A percentile compares a stretch with the other conserved stretches of the same genome.
These are phyloP conservation scores for Hybognathus amarus DNA, from an alignment of 2,797 vertebrate genomes.

Conservation along the genomic window DNA sequence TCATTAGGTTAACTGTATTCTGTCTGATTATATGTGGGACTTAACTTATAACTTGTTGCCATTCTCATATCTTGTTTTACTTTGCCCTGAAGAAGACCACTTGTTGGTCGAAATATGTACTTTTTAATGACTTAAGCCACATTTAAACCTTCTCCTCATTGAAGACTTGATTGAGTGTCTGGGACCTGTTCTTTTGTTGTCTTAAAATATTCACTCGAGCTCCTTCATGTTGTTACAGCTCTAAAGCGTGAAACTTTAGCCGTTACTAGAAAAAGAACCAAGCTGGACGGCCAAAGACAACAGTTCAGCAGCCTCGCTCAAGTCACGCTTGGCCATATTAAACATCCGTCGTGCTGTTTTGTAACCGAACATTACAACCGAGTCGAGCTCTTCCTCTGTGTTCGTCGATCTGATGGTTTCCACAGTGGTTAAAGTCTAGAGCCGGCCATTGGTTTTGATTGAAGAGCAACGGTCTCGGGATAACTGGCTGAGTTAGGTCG, in stretches of 20 bases:
- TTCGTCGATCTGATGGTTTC: neutral
- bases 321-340: neutral
- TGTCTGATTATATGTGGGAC: no score
- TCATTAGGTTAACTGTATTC: no score
- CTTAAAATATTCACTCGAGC: neutral
- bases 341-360: conserved; percentile 5
- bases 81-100: no score
- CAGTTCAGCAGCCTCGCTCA: neutral
- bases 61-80: no score
- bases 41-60: no score
- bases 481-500: conserved; percentile 72
- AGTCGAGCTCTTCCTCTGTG: conserved; percentile 1
- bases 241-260: conserved; percentile 5
- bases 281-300: conserved; percentile 5
- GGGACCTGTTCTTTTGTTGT: no score
- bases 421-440: neutral
- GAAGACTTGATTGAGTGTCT: no score
- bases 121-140: no score
- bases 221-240: conserved; percentile 1
- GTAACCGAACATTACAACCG: conserved; percentile 5
- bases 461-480: conserved; percentile 65
- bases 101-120: no score
- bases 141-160: no score
- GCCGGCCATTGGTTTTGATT: conserved; percentile 48
- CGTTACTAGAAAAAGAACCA: conserved; percentile 5